Base-by-base conservation (phyloP, 2,888 invertebrate genomes). In the Ormia ochracea region DNA sequence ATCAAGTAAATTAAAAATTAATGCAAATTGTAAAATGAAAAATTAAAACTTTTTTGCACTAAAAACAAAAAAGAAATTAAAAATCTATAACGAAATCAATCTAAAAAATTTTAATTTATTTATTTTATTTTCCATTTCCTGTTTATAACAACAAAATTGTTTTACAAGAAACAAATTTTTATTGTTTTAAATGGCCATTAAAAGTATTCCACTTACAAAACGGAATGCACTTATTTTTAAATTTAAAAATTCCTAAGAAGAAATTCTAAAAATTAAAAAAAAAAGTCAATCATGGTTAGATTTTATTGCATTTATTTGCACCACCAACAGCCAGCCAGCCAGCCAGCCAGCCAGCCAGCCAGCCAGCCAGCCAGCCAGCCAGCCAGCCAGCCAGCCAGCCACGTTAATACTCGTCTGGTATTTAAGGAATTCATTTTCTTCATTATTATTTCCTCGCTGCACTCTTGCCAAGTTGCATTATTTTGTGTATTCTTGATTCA, bases 391-490 rank as follows among this genome's bases (percentile, higher is more conserved):
- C n/a, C n/a, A n/a, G n/a, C n/a, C n/a, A n/a, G n/a, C 74, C 19
- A 54, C 1, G 12, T 19, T 10, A 10, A 26, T 26, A 12, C 58
- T 48, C 48, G 31, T 68, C 48, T 73, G 68, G 68, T 50, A 68
- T 69, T 61, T 56, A 48, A 73, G 61, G 33, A 66, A 78, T 73
- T n/a, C n/a, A n/a, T n/a, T n/a, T 70, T 65, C 23, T 63, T 4
- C 21, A 26, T 66, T 59, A 17, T 43, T 38, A 14, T 41, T 33
- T 43, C 19, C n/a, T 75, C 38, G 19, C 43, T 48, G 21, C 9
- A 31, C 10, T 54, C 31, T 68, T 56, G n/a, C n/a, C 21, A n/a
- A n/a, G n/a, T 28, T 54, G 45, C 38, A 38, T 9, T 48, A 31
- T 43, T 48, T 41, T 77, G 48, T 66, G 58, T 65, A 65, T 50